Evolutionary conservation across 2,797 vertebrate genomes (phyloP).

Genomic region (Percopsis omiscomaycus): DNA sequence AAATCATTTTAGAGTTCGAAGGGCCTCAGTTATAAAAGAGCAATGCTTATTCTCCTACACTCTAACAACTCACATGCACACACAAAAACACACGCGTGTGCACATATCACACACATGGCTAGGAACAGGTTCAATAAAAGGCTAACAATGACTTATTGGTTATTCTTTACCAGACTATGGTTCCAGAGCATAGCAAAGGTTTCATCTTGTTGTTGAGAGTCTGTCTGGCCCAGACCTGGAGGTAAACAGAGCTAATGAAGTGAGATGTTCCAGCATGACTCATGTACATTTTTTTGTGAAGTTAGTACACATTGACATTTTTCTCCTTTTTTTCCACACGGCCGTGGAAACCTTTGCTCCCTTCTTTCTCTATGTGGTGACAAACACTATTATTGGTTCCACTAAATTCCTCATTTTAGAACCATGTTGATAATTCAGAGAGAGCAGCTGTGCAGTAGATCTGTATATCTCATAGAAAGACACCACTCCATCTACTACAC

Average conservation of each 20-base stretch:
- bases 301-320: slow-evolving; percentile 49
- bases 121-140: slow-evolving; percentile 42
- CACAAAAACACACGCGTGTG: no score
- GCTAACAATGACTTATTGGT: slow-evolving; percentile 65
- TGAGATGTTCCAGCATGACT: slow-evolving; percentile 59
- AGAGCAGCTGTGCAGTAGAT: background rate
- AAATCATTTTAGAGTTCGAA: slow-evolving; percentile 8
- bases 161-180: slow-evolving; percentile 51
- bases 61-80: slow-evolving; percentile 25
- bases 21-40: slow-evolving; percentile 8
- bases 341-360: slow-evolving; percentile 44
- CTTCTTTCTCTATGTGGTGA: slow-evolving; percentile 24
- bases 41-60: slow-evolving; percentile 15
- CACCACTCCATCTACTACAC: no score
- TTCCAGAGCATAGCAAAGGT: slow-evolving; percentile 35
- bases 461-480: background rate
- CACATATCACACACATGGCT: slow-evolving; percentile 37
- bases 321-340: slow-evolving; percentile 32
- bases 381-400: slow-evolving; percentile 6
- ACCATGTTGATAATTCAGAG: background rate
- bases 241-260: slow-evolving; percentile 64
- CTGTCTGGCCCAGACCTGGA: slow-evolving; percentile 35
- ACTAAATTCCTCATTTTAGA: slow-evolving; percentile 16
- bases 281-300: slow-evolving; percentile 48
- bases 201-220: slow-evolving; percentile 51